Conservation (phyloP, 2,888 invertebrate species). For the Heliconius ethilla region DNA sequence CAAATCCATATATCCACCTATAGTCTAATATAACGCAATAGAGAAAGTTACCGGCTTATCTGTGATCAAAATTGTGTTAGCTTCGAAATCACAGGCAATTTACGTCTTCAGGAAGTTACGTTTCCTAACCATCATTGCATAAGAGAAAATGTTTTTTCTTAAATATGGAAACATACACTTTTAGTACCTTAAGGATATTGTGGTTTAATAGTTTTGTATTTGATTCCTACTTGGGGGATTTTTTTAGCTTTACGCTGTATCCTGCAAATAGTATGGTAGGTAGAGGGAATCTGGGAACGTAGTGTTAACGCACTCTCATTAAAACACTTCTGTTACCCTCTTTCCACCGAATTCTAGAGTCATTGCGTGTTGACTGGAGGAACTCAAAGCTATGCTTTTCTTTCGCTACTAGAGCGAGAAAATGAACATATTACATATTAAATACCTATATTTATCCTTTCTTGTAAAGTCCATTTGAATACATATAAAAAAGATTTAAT, state of each 20-base stretch:
- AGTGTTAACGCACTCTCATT: not conserved
- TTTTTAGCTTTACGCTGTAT: not conserved
- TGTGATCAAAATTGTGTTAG: not conserved
- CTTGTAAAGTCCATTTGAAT: not conserved
- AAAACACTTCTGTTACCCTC: not conserved
- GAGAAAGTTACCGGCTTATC: constrained; percentile 3
- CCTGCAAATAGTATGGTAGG: not conserved
- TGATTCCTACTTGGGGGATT: not conserved
- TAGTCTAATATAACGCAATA: not conserved
- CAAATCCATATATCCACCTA: not conserved
- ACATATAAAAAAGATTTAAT: not conserved
- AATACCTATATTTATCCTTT: not conserved
- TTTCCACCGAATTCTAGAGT: not conserved
- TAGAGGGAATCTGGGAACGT: too few relatives aligned
- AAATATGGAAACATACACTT: not conserved
- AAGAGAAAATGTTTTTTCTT: not conserved
- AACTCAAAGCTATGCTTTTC: not conserved
- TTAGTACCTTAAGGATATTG: not conserved
- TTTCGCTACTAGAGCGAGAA: not conserved
- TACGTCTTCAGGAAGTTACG: not conserved
- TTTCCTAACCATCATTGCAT: not conserved
- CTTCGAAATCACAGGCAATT: not conserved
- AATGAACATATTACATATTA: not conserved
- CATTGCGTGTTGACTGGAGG: too few relatives aligned
- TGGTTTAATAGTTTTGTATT: not conserved